A percentile compares a stretch with the other conserved stretches of the same genome.
Conservation (phyloP, 2,113 vertebrate genomes). For the Rhinoderma darwinii region DNA sequence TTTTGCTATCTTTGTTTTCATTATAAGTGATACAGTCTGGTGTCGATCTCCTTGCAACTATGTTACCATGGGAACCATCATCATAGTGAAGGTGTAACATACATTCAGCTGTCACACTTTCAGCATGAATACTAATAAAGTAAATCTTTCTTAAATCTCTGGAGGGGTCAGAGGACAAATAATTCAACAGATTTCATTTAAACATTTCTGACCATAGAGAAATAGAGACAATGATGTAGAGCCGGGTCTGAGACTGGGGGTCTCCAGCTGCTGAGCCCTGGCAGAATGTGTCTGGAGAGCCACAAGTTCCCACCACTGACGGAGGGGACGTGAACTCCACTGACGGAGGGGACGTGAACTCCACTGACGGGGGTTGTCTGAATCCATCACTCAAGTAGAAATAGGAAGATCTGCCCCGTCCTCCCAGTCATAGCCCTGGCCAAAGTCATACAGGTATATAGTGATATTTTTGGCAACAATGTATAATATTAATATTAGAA, state of each 20-base stretch:
- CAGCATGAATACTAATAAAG: not conserved
- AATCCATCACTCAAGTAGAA: no score
- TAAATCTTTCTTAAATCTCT: not conserved
- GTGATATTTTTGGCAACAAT: no score
- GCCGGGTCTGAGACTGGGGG: not conserved
- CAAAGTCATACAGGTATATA: no score
- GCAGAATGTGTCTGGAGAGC: no score
- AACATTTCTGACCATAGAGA: not conserved
- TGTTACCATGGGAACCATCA: constrained; percentile 30
- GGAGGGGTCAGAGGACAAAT: no score
- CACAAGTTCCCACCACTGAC: no score
- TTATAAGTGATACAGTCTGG: not conserved
- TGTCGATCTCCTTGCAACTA: not conserved
- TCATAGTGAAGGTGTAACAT: not conserved
- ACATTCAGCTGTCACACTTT: not conserved
- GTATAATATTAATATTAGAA: no score
- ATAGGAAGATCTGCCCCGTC: no score
- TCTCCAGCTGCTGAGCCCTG: not conserved
- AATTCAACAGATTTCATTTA: not conserved
- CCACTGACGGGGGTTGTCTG: not conserved
- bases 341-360: not conserved
- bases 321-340: not conserved
- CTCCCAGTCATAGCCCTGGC: no score
- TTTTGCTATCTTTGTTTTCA: no score
- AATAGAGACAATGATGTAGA: not conserved